A percentile compares a stretch with the other conserved stretches of the same genome.
phyloP scores from a whole-genome alignment of 2,888 invertebrate genomes.

The Synanthedon tipuliformis region DNA sequence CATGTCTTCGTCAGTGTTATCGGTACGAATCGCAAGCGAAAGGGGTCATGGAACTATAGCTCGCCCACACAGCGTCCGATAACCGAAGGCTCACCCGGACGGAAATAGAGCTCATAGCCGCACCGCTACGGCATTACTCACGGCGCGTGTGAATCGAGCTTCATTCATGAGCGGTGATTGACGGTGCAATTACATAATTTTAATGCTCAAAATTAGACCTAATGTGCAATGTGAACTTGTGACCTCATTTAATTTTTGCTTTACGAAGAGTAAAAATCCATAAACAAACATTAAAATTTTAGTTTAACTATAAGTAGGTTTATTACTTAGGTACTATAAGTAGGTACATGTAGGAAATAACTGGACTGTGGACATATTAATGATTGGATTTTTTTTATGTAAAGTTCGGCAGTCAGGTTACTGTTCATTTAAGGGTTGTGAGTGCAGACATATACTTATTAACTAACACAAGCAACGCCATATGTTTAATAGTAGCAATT shows the following conservation, averaged over 20 bases:
- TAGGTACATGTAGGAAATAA: too few species aligned
- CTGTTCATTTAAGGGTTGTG: too few species aligned
- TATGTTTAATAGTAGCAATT: too few species aligned
- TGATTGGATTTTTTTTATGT: too few species aligned
- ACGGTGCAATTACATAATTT: constrained; percentile 3
- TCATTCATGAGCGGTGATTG: constrained; percentile 5
- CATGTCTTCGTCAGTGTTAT: neutral
- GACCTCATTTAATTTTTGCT: neutral
- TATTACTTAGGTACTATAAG: too few species aligned
- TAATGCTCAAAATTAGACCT: neutral
- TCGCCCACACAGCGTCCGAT: constrained; percentile 31
- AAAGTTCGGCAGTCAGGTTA: too few species aligned
- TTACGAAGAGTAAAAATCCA: too few species aligned
- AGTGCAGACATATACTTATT: too few species aligned
- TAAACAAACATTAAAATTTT: too few species aligned
- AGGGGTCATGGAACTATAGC: constrained; percentile 41
- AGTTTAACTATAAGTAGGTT: too few species aligned
- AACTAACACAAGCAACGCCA: too few species aligned
- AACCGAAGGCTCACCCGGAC: constrained; percentile 23
- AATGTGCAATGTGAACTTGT: neutral
- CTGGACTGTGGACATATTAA: too few species aligned
- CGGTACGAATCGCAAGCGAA: constrained; percentile 10
- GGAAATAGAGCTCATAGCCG: constrained; percentile 44
- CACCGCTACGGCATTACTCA: constrained; percentile 39
- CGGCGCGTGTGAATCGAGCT: constrained; percentile 7